Conservation (phyloP, 2,888 invertebrate species). For the Drosophila trichaetosa region DNA sequence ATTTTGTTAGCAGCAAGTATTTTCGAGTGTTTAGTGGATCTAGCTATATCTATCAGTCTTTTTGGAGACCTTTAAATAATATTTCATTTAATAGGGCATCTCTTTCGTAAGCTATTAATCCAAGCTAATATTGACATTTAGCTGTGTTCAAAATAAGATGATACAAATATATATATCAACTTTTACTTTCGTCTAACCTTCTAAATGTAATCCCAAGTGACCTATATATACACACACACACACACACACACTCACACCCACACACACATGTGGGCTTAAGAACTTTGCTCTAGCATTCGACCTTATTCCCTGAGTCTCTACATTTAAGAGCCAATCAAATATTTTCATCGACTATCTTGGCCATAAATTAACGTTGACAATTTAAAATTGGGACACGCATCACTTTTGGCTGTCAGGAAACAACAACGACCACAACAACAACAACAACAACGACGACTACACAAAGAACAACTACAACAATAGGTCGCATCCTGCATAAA, state of each 20-base stretch:
- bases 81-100: not conserved
- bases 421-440: constrained; percentile 11
- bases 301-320: constrained; percentile 13
- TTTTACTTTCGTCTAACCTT: constrained; percentile 5
- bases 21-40: not conserved
- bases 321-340: constrained; percentile 67
- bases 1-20: not conserved
- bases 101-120: not conserved
- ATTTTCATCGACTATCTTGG: constrained; percentile 61
- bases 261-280: constrained; percentile 9
- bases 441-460: constrained; percentile 7
- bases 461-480: constrained; percentile 13
- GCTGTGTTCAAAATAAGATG: not conserved
- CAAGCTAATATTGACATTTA: not conserved
- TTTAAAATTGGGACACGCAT: constrained; percentile 61
- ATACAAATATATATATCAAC: not conserved
- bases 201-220: constrained; percentile 12
- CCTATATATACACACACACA: not conserved
- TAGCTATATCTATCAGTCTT: not conserved
- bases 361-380: constrained; percentile 71
- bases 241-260: not conserved
- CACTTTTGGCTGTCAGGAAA: constrained; percentile 11
- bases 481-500: constrained; percentile 49
- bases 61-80: not conserved
- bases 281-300: constrained; percentile 23